Conservation (phyloP, 92 coral and sea anemone genomes). For the Epizoanthus stellaris region DNA sequence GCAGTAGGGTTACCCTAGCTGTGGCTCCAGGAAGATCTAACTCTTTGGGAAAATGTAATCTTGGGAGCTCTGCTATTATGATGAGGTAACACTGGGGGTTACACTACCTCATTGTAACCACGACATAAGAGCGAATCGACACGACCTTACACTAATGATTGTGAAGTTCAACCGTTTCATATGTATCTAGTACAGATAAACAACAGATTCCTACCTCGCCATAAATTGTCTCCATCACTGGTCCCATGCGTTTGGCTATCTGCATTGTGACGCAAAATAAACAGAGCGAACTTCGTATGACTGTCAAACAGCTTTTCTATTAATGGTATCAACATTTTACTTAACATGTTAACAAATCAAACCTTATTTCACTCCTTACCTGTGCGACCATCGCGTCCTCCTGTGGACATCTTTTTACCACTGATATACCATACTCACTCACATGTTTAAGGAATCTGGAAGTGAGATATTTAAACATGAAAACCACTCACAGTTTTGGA, state of each 20-base stretch:
- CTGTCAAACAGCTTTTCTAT: neutral
- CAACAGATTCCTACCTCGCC: constrained; percentile 4
- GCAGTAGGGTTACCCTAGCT: no score
- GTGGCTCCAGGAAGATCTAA: no score
- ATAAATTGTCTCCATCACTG: constrained; percentile 16
- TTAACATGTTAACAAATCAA: neutral
- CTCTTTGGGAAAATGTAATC: no score
- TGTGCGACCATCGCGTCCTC: neutral
- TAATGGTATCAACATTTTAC: neutral
- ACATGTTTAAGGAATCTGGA: constrained; percentile 17
- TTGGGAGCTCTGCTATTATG: no score
- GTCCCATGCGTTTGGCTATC: constrained; percentile 28
- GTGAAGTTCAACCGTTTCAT: no score
- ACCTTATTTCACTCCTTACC: neutral
- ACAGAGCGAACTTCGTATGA: neutral
- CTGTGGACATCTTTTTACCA: neutral
- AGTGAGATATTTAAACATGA: neutral
- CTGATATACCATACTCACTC: constrained; percentile 12
- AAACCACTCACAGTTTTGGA: neutral
- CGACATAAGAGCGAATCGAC: no score
- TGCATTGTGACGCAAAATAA: neutral
- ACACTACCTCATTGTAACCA: no score
- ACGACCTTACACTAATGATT: no score
- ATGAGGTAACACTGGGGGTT: no score
- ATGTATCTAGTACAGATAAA: no score